phyloP scores from a whole-genome alignment of 2,113 vertebrate genomes.

The Pithys albifrons region DNA sequence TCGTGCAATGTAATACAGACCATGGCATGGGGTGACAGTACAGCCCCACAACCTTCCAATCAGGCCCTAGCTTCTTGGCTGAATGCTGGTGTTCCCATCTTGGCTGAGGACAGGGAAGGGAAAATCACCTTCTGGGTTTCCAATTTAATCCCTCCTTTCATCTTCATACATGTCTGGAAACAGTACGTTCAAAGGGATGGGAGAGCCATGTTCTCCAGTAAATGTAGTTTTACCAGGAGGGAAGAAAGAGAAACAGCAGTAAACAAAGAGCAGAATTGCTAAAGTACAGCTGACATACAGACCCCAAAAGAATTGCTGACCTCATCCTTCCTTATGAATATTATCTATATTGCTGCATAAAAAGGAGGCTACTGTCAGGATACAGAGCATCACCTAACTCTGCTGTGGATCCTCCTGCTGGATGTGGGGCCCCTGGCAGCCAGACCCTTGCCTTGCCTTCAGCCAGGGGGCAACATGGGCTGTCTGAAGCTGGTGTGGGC shows the following conservation, averaged over 20 bases:
- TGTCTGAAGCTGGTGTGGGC: not conserved
- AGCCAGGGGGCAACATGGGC: fast-evolving
- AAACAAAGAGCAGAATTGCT: not conserved
- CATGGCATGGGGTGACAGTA: not conserved
- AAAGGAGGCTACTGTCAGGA: not conserved
- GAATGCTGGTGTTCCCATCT: not conserved
- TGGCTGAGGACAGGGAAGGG: not conserved
- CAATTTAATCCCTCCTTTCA: slow-evolving; percentile 7
- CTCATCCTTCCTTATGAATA: not conserved
- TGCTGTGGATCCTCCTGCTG: not conserved
- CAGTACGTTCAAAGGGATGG: not conserved
- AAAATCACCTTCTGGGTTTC: not conserved
- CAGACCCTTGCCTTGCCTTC: not conserved
- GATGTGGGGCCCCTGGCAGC: fast-evolving
- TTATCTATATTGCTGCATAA: not conserved
- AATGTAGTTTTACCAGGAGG: not conserved
- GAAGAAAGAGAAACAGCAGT: not conserved
- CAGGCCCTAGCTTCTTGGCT: not conserved
- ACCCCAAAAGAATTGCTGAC: not conserved
- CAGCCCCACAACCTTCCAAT: not conserved
- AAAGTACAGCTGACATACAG: not conserved
- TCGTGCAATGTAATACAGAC: not conserved
- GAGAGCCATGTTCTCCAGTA: not conserved
- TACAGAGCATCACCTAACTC: not conserved
- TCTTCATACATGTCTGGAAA: slow-evolving; percentile 10